Evolutionary conservation across 2,888 invertebrate species (phyloP).

Genomic region (Pollenia amentaria): DNA sequence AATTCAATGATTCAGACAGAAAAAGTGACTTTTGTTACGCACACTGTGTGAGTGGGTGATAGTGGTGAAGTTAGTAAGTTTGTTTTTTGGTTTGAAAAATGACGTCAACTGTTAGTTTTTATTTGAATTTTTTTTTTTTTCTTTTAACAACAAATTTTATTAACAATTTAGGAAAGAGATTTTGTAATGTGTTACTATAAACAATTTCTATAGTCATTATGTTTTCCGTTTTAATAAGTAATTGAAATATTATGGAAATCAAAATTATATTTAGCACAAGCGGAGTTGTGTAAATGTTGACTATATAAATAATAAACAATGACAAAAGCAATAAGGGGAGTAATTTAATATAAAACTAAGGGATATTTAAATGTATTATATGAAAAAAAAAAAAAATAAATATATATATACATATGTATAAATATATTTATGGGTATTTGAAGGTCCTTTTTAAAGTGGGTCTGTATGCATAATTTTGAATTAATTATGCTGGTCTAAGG

Average conservation of each 20-base stretch:
- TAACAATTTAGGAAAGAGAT: conserved; percentile 51
- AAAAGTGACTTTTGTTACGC: conserved; percentile 32
- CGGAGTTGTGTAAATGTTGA: conserved; percentile 29
- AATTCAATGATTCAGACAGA: conserved; percentile 52
- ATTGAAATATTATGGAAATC: conserved; percentile 73
- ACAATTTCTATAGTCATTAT: conserved; percentile 73
- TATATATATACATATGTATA: not conserved
- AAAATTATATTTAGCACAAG: conserved; percentile 40
- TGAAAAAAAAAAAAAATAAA: too few relatives aligned
- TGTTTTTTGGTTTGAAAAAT: conserved; percentile 26
- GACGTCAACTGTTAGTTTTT: conserved; percentile 61
- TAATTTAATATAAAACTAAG: not conserved
- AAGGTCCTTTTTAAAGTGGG: not conserved
- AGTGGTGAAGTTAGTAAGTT: too few relatives aligned
- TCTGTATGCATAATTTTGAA: conserved; percentile 6
- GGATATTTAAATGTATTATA: not conserved
- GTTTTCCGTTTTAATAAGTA: conserved; percentile 72
- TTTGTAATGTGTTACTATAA: conserved; percentile 64
- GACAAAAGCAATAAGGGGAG: not conserved
- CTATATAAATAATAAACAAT: conserved; percentile 53
- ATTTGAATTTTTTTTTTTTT: conserved; percentile 30
- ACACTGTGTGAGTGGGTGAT: not conserved
- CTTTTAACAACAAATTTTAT: conserved; percentile 20
- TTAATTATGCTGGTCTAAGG: not conserved
- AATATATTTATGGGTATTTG: not conserved